Conservation (phyloP, 2,797 vertebrate genomes). For the Gallinago nigripennis region DNA sequence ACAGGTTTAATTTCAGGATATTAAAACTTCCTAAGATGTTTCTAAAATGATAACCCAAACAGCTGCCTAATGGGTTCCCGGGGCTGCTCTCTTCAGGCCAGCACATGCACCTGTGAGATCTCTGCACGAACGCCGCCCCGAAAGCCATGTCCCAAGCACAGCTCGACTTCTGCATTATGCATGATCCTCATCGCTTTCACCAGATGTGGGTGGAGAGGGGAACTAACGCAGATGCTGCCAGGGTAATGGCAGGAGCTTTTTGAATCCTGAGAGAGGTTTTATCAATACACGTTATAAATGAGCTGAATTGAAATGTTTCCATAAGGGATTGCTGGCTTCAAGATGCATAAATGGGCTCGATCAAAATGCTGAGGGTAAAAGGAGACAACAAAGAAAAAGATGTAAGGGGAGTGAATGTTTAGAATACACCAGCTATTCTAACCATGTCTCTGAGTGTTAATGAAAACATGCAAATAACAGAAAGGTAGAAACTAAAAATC, state of each 20-base stretch:
- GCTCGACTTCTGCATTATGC: conserved; percentile 27
- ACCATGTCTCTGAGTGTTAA: not conserved
- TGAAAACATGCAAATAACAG: not conserved
- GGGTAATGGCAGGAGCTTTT: conserved; percentile 4
- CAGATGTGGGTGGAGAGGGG: conserved; percentile 23
- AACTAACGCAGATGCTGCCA: conserved; percentile 23
- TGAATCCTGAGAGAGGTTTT: conserved; percentile 28
- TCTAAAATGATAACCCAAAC: not conserved
- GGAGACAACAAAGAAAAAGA: not conserved
- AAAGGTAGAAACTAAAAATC: not conserved
- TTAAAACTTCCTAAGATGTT: not conserved
- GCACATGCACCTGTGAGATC: not conserved
- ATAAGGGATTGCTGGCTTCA: conserved; percentile 46
- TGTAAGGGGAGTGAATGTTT: not conserved
- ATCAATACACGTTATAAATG: conserved; percentile 19
- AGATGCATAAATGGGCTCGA: not conserved
- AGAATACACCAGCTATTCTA: not conserved
- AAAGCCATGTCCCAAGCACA: not conserved
- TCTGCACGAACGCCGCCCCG: not conserved
- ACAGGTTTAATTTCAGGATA: not conserved
- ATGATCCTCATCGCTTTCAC: not conserved
- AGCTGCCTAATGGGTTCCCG: conserved; percentile 6
- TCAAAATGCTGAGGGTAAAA: conserved; percentile 16
- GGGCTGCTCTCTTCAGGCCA: conserved; percentile 9
- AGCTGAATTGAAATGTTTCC: conserved; percentile 47